A percentile compares a stretch with the other conserved stretches of the same genome.
These are phyloP conservation scores for Cacatua alba DNA, from an alignment of 2,113 vertebrate species.

Conservation along the genomic window DNA sequence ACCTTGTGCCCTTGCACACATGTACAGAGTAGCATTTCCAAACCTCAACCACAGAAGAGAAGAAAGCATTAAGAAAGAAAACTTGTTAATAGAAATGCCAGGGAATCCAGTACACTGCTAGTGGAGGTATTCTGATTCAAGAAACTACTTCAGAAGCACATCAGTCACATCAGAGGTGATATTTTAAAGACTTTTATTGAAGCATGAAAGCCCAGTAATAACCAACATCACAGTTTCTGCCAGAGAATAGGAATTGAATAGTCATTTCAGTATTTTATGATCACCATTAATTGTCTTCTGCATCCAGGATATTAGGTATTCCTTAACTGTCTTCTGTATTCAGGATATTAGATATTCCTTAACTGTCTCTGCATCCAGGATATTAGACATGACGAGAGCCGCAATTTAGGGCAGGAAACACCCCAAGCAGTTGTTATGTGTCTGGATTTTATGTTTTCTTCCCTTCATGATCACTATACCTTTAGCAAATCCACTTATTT, in stretches of 20 bases:
- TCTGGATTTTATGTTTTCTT: background rate
- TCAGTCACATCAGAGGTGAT: background rate
- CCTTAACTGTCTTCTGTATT: background rate
- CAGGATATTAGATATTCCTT: background rate
- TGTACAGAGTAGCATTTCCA: background rate
- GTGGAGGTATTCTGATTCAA: background rate
- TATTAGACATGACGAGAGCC: background rate
- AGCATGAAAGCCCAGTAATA: background rate
- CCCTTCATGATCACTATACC: background rate
- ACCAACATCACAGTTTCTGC: background rate
- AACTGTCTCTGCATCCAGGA: background rate
- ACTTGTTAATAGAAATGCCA: background rate
- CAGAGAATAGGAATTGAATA: background rate
- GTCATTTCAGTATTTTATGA: constrained; percentile 9
- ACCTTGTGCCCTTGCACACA: background rate
- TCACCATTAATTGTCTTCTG: background rate
- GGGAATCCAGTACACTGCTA: background rate
- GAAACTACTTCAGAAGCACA: background rate
- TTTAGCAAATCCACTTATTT: background rate
- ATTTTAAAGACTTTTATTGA: constrained; percentile 10
- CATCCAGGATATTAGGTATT: background rate
- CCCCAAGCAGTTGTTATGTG: background rate
- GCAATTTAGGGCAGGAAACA: background rate
- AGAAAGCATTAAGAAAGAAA: background rate
- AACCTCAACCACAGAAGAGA: background rate